These are phyloP conservation scores for Micropoecilia bifurca DNA, from an alignment of 2,797 vertebrate species.

Conservation along the genomic window DNA sequence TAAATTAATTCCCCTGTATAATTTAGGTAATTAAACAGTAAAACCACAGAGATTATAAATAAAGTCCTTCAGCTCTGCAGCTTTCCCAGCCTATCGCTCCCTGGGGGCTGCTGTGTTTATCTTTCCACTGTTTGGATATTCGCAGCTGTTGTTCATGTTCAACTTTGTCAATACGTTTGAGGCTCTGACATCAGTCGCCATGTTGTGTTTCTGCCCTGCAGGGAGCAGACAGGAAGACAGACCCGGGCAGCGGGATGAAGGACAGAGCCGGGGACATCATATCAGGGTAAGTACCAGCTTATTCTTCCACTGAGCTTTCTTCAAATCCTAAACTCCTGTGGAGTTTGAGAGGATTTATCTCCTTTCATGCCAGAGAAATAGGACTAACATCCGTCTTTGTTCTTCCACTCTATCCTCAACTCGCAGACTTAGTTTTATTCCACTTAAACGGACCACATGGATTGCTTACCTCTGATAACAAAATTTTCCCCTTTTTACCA, in stretches of 20 bases:
- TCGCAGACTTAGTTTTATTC: conserved; percentile 7
- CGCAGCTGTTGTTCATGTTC: conserved; percentile 20
- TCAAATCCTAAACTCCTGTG: conserved; percentile 13
- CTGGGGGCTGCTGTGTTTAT: conserved; percentile 32
- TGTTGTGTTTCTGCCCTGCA: conserved; percentile 69
- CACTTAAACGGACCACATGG: background rate
- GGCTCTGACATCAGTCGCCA: conserved; percentile 13
- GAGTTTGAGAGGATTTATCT: conserved; percentile 16
- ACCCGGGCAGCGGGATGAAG: conserved; percentile 60
- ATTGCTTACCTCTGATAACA: too few relatives aligned
- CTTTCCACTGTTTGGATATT: conserved; percentile 37
- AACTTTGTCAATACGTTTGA: conserved; percentile 15
- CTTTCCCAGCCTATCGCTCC: conserved; percentile 30
- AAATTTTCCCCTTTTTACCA: background rate
- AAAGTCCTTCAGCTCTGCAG: conserved; percentile 28
- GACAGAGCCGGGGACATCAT: conserved; percentile 46
- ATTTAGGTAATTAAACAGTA: conserved; percentile 31
- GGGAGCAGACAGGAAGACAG: conserved; percentile 71
- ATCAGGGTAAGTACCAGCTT: conserved; percentile 71
- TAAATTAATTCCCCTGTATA: conserved; percentile 17
- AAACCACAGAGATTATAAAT: conserved; percentile 40
- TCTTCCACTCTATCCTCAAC: conserved; percentile 8
- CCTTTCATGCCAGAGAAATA: conserved; percentile 1
- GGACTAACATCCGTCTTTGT: background rate
- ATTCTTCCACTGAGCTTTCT: conserved; percentile 16